Percentiles rank a stretch among this genome's conserved stretches.
phyloP scores from a whole-genome alignment of 92 coral and sea anemone species.

The Pocillopora grandis region DNA sequence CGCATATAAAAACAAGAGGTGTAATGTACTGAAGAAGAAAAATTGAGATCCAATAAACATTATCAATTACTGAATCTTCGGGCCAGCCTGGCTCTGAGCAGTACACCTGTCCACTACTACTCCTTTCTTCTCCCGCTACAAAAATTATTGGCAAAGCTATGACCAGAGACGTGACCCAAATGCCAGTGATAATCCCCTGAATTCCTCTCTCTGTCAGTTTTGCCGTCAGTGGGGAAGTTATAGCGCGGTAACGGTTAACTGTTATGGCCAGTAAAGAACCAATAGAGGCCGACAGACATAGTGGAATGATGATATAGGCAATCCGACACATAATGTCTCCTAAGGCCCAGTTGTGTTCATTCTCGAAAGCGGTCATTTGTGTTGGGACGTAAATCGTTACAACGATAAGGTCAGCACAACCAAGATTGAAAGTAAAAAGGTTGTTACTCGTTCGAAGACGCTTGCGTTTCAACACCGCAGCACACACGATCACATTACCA shows the following conservation, averaged over 20 bases:
- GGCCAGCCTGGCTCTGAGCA: conserved; percentile 75
- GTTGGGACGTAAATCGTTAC: conserved; percentile 83
- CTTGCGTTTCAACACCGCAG: conserved; percentile 70
- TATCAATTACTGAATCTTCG: conserved; percentile 45
- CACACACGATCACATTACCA: conserved; percentile 88
- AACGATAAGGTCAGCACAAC: conserved; percentile 80
- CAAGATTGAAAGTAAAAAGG: conserved; percentile 81
- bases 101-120: conserved; percentile 65
- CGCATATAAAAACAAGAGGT: conserved; percentile 69
- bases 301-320: conserved; percentile 80
- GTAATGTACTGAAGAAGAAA: conserved; percentile 79
- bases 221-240: conserved; percentile 75
- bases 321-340: conserved; percentile 84
- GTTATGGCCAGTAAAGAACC: conserved; percentile 84
- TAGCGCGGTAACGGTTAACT: conserved; percentile 78
- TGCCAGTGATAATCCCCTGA: conserved; percentile 65
- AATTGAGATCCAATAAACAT: conserved; percentile 82
- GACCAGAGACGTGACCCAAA: conserved; percentile 69
- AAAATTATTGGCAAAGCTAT: conserved; percentile 61
- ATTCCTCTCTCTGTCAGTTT: conserved; percentile 62
- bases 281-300: conserved; percentile 79
- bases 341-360: conserved; percentile 89
- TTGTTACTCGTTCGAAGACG: conserved; percentile 84
- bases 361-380: conserved; percentile 95
- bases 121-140: conserved; percentile 63